Conservation (phyloP, 1,140 invertebrate genomes). For the Pinna nobilis region DNA sequence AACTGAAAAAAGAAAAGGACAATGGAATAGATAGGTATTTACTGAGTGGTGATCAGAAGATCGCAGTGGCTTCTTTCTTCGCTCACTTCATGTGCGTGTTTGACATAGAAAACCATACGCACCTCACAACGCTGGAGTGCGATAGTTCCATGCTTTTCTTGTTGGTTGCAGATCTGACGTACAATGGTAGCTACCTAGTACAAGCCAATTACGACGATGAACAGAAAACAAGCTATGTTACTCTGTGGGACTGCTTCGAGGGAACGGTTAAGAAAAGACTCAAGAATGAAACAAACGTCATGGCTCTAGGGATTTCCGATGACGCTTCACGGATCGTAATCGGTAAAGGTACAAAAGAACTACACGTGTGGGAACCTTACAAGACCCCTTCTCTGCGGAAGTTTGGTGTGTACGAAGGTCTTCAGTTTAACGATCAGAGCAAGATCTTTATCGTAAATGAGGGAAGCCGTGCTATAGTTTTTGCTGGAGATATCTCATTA, state of each 20-base stretch:
- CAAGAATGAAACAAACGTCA: slow-evolving; percentile 69
- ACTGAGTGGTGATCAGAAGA: slow-evolving; percentile 66
- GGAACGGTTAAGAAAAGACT: slow-evolving; percentile 67
- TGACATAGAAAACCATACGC: slow-evolving; percentile 59
- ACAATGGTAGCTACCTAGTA: slow-evolving; percentile 67
- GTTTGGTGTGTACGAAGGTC: slow-evolving; percentile 59
- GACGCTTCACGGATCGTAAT: slow-evolving; percentile 67
- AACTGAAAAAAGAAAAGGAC: slow-evolving; percentile 66
- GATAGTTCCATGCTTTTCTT: slow-evolving; percentile 69
- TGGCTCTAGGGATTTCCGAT: slow-evolving; percentile 67
- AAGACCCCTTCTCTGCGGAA: slow-evolving; percentile 45
- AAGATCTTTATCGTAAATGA: slow-evolving; percentile 67
- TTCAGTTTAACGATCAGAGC: slow-evolving; percentile 59
- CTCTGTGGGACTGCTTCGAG: slow-evolving; percentile 68
- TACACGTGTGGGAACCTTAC: slow-evolving; percentile 71
- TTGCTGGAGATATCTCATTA: slow-evolving; percentile 70
- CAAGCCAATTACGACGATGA: slow-evolving; percentile 72
- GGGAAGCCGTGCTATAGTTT: slow-evolving; percentile 64
- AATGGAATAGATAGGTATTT: slow-evolving; percentile 71
- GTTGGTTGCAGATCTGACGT: slow-evolving; percentile 66
- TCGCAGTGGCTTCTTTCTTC: slow-evolving; percentile 72
- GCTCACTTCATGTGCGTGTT: slow-evolving; percentile 73
- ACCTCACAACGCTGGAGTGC: slow-evolving; percentile 66
- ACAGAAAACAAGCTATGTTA: slow-evolving; percentile 71
- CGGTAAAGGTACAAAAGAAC: slow-evolving; percentile 63